phyloP scores from a whole-genome alignment of 1,140 invertebrate genomes.

The Drosophila micromelanica region DNA sequence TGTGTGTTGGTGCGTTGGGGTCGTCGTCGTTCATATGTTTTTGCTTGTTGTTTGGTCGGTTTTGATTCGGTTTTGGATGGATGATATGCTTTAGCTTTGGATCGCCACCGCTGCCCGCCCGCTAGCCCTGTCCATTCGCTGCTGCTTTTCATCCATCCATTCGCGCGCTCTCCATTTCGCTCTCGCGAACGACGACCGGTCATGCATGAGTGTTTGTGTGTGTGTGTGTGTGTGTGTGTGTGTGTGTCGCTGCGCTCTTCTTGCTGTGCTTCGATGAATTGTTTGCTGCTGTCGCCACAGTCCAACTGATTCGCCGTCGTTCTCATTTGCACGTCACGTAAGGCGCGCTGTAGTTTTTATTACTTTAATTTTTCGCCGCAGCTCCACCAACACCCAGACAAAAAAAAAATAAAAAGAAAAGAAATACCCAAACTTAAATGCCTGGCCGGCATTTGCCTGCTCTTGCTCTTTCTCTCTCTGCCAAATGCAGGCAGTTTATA shows the following conservation, averaged over 20 bases:
- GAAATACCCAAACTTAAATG: conserved; percentile 31
- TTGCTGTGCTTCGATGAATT: conserved; percentile 48
- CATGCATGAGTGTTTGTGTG: conserved; percentile 28
- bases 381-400: conserved; percentile 46
- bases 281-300: conserved; percentile 35
- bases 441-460: conserved; percentile 17
- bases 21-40: conserved; percentile 76
- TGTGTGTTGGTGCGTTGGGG: conserved; percentile 65
- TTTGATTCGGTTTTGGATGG: conserved; percentile 83
- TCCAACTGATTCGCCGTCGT: conserved; percentile 27
- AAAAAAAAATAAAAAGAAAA: conserved; percentile 26
- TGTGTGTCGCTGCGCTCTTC: conserved; percentile 33
- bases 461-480: not conserved
- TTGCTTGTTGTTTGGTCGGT: conserved; percentile 80
- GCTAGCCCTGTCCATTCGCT: conserved; percentile 2
- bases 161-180: conserved; percentile 36
- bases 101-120: conserved; percentile 31
- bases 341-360: conserved; percentile 59
- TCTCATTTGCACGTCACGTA: conserved; percentile 76
- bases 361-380: conserved; percentile 74
- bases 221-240: conserved; percentile 31
- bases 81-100: conserved; percentile 75
- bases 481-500: conserved; percentile 14
- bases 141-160: conserved; percentile 44
- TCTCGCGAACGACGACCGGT: conserved; percentile 47